Evolutionary conservation across 2,113 vertebrate genomes (phyloP), one percentile per base, ranked within the genome.

Genomic region (Vulpes ferrilata): DNA sequence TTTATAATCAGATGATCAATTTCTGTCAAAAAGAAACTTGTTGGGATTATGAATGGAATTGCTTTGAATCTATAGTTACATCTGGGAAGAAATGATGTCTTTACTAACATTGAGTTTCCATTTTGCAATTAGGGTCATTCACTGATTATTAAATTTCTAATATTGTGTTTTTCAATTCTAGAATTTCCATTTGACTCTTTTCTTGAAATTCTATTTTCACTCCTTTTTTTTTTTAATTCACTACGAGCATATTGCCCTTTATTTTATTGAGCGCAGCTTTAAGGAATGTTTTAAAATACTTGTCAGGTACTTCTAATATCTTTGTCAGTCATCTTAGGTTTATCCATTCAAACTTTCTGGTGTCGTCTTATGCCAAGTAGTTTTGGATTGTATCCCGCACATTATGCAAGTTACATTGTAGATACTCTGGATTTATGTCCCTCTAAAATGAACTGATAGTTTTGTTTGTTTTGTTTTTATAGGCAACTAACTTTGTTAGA

Each of bases 181-280:
- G 38, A 32, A 13, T 73, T 83, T 82, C 12, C 15, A 74, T 87
- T 53, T 59, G n/a, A 13, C 76, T 60, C 22, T 95, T 92, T 71
- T 25, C 16, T 48, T 78, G 13, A 64, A n/a, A 76, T 78, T 92
- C 11, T 95, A 11, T 23, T 86, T 95, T 60, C 25, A 78, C 74
- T 60, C 60, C 8, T 48, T 12, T 84, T 93, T 96, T 38, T 11
- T 81, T 93, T 95, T n/a, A n/a, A 89, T 78, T 86, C 13, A 59
- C 25, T 30, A 35, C 17, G 15, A 83, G 19, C 48, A 65, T 79
- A 83, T 87, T 93, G 91, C 4, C 19, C 23, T 93, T 90, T 67
- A 80, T 9, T 92, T 91, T 95, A n/a, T 43, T 59, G 35, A 82
- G 12, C 17, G 32, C 67, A 89, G 1, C 76, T 96, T 92, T 89